Evolutionary conservation across 2,888 invertebrate genomes (phyloP).

Genomic region (Serripes groenlandicus): DNA sequence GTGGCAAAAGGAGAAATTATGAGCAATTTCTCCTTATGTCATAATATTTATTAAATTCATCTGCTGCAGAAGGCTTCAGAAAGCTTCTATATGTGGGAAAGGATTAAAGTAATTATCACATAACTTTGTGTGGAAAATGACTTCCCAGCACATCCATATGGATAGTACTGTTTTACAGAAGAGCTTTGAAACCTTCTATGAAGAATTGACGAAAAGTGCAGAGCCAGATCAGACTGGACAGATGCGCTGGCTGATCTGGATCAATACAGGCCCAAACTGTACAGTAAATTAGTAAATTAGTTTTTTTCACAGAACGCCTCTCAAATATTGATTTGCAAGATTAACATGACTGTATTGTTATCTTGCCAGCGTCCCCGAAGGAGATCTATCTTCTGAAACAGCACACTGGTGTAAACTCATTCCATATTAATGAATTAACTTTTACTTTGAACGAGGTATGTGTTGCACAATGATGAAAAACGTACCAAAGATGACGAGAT

Average conservation of each 20-base stretch:
- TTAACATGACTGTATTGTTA: constrained; percentile 8
- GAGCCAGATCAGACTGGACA: neutral
- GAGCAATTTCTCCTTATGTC: neutral
- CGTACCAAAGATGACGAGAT: too few species aligned
- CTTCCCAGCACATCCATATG: too few species aligned
- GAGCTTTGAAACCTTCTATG: too few species aligned
- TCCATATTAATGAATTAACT: constrained; percentile 33
- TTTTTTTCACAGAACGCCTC: too few species aligned
- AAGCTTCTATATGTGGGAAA: too few species aligned
- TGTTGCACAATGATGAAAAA: neutral
- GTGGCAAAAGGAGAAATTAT: neutral
- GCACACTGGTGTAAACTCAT: constrained; percentile 16
- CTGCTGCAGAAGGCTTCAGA: neutral
- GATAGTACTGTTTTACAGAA: too few species aligned
- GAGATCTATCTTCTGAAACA: neutral
- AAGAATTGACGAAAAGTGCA: neutral
- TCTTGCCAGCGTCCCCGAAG: neutral
- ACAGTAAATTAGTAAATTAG: too few species aligned
- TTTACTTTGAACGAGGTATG: constrained; percentile 19
- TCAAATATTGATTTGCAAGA: too few species aligned
- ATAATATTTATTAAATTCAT: neutral
- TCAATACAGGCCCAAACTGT: neutral
- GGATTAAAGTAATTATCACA: too few species aligned
- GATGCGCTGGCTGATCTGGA: neutral
- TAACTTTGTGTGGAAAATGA: too few species aligned